phyloP scores from a whole-genome alignment of 2,113 vertebrate genomes.

The Aegithalos caudatus region DNA sequence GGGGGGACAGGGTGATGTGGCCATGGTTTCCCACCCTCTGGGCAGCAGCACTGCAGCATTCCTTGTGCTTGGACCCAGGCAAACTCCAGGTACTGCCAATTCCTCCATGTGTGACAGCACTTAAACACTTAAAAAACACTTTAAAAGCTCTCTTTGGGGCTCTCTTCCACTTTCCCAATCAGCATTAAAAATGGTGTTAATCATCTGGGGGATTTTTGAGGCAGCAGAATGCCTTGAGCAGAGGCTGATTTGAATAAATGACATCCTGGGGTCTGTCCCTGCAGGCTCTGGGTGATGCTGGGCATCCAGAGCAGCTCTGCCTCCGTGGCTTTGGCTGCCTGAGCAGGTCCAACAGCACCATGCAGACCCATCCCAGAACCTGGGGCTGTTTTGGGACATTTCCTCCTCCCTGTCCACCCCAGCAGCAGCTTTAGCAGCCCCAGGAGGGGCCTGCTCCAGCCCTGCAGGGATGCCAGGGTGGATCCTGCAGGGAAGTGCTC shows the following conservation, averaged over 20 bases:
- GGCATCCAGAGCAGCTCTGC: neutral
- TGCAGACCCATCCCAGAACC: neutral
- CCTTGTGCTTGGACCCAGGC: neutral
- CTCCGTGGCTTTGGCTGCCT: neutral
- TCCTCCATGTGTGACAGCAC: neutral
- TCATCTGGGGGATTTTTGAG: neutral
- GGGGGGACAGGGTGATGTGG: neutral
- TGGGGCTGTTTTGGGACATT: neutral
- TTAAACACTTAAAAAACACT: neutral
- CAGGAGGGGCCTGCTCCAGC: neutral
- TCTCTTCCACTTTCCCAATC: neutral
- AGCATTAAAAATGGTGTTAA: neutral
- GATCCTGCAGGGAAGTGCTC: neutral
- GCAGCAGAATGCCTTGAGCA: neutral
- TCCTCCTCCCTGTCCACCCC: neutral
- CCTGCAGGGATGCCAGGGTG: neutral
- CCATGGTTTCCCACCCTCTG: neutral
- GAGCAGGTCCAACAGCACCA: neutral
- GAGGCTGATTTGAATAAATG: neutral
- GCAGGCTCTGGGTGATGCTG: neutral
- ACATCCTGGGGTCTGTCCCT: neutral
- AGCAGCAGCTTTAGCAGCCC: neutral
- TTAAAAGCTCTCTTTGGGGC: neutral
- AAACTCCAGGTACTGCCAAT: neutral
- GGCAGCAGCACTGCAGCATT: neutral